Evolutionary conservation across 1,140 invertebrate genomes (phyloP).

Genomic region (Tetranychus cinnabarinus): DNA sequence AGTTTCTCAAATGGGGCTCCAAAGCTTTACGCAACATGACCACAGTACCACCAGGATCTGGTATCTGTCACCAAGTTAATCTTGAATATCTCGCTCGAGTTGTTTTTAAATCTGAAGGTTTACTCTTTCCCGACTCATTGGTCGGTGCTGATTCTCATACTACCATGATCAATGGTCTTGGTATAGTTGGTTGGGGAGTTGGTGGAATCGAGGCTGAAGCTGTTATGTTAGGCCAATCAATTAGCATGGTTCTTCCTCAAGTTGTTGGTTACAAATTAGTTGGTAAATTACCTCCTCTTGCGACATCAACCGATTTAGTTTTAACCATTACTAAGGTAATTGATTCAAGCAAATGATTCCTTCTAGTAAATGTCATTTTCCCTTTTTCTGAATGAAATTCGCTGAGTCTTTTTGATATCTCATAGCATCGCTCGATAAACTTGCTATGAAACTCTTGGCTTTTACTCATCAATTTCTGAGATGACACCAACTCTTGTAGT

Average conservation of each 20-base stretch:
- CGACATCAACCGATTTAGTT: conserved; percentile 92
- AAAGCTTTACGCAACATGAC: conserved; percentile 85
- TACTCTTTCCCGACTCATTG: conserved; percentile 78
- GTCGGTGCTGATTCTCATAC: conserved; percentile 98
- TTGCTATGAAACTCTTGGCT: no score
- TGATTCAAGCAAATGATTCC: no score
- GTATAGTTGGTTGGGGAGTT: conserved; percentile 40
- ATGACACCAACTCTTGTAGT: no score
- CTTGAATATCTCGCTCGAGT: conserved; percentile 82
- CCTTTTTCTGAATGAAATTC: no score
- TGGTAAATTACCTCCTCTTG: conserved; percentile 50
- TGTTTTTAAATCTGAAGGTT: conserved; percentile 47
- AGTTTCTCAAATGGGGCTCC: conserved; percentile 91
- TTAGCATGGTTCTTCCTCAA: conserved; percentile 83
- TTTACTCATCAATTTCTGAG: no score
- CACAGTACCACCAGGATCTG: conserved; percentile 90
- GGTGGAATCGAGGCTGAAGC: conserved; percentile 36
- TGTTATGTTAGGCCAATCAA: conserved; percentile 64
- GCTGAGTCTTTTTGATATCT: no score
- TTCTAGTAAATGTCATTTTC: background rate
- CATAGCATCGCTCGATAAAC: no score
- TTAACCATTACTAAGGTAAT: conserved; percentile 83
- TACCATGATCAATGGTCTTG: conserved; percentile 88
- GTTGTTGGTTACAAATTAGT: conserved; percentile 81
- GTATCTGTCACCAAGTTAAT: conserved; percentile 96